These are phyloP conservation scores for Heliothis peltigera DNA, from an alignment of 2,888 invertebrate species.

Conservation along the genomic window DNA sequence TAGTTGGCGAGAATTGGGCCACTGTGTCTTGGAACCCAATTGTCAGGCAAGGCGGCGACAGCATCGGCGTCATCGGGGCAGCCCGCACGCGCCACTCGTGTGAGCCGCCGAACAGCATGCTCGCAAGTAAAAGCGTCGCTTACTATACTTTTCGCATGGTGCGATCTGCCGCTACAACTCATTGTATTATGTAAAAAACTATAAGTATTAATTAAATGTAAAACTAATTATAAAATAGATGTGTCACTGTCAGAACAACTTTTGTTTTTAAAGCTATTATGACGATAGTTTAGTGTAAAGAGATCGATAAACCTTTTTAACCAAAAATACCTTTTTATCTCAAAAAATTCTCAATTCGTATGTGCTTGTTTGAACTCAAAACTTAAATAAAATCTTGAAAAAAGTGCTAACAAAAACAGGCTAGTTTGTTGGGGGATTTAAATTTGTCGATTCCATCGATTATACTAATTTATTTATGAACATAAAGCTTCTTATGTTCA, in stretches of 20 bases:
- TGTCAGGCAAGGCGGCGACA: constrained; percentile 76
- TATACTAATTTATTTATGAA: not conserved
- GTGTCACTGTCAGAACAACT: not conserved
- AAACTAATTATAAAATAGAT: not conserved
- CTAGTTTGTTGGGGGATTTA: too few relatives aligned
- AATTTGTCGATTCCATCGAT: too few relatives aligned
- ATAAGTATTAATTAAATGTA: not conserved
- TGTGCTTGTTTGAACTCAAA: too few relatives aligned
- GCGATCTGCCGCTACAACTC: not conserved
- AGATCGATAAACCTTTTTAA: not conserved
- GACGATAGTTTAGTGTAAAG: not conserved
- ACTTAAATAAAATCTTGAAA: too few relatives aligned
- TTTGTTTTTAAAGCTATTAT: not conserved
- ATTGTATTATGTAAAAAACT: not conserved
- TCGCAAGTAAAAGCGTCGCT: constrained; percentile 8
- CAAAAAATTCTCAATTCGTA: too few relatives aligned
- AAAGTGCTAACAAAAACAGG: too few relatives aligned
- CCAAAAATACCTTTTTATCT: too few relatives aligned
- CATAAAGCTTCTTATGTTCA: not conserved
- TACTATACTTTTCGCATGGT: not conserved
- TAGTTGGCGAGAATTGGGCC: constrained; percentile 77
- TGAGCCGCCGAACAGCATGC: not conserved
- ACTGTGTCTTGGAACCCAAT: constrained; percentile 75
- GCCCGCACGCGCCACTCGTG: constrained; percentile 64
- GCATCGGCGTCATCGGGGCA: constrained; percentile 77